Base-by-base conservation (phyloP, 2,888 invertebrate genomes). In the Volucella inflata region DNA sequence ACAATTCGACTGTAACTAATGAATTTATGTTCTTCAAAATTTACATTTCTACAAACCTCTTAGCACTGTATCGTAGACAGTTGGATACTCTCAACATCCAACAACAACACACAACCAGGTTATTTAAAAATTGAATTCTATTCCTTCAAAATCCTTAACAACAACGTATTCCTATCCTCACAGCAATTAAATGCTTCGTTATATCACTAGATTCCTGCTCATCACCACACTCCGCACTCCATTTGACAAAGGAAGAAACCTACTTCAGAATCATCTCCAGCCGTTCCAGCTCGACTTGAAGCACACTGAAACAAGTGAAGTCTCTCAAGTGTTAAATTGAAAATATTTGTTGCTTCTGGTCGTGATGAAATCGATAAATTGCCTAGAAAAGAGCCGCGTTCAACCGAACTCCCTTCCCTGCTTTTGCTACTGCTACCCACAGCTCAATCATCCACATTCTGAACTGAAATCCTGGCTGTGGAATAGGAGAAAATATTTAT, bases 281-380 rank as follows among this genome's bases (percentile, higher is more conserved):
- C 6, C 0, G 30, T 30, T 30, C 30, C 30, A 30, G 6, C 30
- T 0, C 30, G 16, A 50, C 2, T 50, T 14, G 0, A 3, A 16
- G 44, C 17, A 30, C 48, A 48, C 16, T 0, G 48, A 64, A 78
- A 71, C 50, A 79, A 72, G 38, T 14, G 44, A 67, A 67, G 40
- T 74, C 72, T 40, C 76, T 85, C 80, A 72, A 80, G 80, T 85
- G 84, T 85, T 76, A 85, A 85, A 84, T 81, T 85, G 77, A 76
- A 85, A 85, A 81, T 72, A 77, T 74, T 68, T 85, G 70, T 81
- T 76, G 76, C 80, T 84, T 71, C 76, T 62, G 6, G 71, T 55
- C 53, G 65, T 30, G 59, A 44, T 42, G 44, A 81, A 85, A 85
- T 81, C 85, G 64, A 85, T 85, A 81, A 72, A 81, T 81, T 74